Evolutionary conservation across 2,888 invertebrate species (phyloP).

Genomic region (Tetragonula carbonaria): DNA sequence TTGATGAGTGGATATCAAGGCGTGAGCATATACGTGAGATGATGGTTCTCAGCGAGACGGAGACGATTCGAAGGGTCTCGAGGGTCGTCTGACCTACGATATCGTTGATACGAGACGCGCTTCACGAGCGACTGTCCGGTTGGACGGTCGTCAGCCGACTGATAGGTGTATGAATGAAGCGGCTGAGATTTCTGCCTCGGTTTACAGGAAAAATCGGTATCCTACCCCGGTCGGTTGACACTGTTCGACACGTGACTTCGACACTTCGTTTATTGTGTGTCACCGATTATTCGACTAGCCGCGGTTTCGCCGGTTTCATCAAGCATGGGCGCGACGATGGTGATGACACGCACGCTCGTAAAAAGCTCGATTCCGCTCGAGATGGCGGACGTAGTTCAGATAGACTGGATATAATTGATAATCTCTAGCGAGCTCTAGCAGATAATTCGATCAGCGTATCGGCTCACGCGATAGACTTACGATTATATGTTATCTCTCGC

Average conservation of each 20-base stretch:
- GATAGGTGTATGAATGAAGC: conserved; percentile 80
- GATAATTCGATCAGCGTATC: conserved; percentile 9
- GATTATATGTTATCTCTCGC: conserved; percentile 4
- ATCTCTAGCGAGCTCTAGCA: neutral
- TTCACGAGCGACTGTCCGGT: conserved; percentile 78
- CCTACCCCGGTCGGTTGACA: conserved; percentile 18
- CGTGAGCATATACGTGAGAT: neutral
- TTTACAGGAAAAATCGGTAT: conserved; percentile 70
- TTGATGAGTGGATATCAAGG: neutral
- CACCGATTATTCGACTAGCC: neutral
- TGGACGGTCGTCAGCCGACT: conserved; percentile 81
- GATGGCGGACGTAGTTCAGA: neutral
- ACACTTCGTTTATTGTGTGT: neutral
- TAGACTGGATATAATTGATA: neutral
- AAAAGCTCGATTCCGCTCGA: neutral
- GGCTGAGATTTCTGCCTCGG: conserved; percentile 79
- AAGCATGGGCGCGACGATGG: neutral
- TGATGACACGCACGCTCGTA: neutral
- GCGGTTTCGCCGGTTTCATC: neutral
- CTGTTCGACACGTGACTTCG: conserved; percentile 31
- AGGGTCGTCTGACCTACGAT: conserved; percentile 37
- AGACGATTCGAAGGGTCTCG: neutral
- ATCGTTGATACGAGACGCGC: conserved; percentile 65
- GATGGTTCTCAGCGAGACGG: neutral
- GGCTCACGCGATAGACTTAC: neutral